Percentiles rank a stretch among this genome's conserved stretches.
These are phyloP conservation scores for Argyrosomus japonicus DNA, from an alignment of 2,113 vertebrate species.

Conservation along the genomic window DNA sequence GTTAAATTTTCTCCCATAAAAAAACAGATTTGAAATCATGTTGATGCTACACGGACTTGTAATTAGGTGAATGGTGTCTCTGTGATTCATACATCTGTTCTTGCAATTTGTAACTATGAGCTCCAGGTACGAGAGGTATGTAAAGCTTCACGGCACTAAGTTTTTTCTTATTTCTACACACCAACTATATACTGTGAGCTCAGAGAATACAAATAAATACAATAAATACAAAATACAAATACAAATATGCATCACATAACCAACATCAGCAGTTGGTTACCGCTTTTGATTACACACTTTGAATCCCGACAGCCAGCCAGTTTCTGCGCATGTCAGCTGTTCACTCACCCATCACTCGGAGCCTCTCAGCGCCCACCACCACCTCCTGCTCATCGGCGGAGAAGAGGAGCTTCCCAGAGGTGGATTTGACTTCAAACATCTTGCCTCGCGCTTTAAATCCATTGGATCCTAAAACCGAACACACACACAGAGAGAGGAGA, in stretches of 20 bases:
- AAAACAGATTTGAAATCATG: too few relatives aligned
- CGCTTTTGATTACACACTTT: neutral
- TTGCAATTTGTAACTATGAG: too few relatives aligned
- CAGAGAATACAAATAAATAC: too few relatives aligned
- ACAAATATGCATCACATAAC: too few relatives aligned
- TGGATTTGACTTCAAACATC: constrained; percentile 95
- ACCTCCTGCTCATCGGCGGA: constrained; percentile 96
- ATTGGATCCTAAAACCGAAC: constrained; percentile 86
- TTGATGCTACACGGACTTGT: too few relatives aligned
- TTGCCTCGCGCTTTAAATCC: constrained; percentile 92
- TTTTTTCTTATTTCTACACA: neutral
- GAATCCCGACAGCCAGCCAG: neutral
- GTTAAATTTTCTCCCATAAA: too few relatives aligned
- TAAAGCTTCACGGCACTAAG: too few relatives aligned
- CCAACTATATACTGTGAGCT: too few relatives aligned
- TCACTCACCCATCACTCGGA: constrained; percentile 95
- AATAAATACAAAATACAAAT: neutral
- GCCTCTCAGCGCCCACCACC: constrained; percentile 94
- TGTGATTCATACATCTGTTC: too few relatives aligned
- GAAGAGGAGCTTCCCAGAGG: constrained; percentile 94
- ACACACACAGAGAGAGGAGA: constrained; percentile 22
- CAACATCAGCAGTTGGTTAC: neutral
- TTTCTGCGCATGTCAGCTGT: neutral
- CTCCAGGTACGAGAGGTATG: too few relatives aligned
- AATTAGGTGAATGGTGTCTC: too few relatives aligned